Conservation (phyloP, 2,113 vertebrate species). For the Erythrocercus mccallii region DNA sequence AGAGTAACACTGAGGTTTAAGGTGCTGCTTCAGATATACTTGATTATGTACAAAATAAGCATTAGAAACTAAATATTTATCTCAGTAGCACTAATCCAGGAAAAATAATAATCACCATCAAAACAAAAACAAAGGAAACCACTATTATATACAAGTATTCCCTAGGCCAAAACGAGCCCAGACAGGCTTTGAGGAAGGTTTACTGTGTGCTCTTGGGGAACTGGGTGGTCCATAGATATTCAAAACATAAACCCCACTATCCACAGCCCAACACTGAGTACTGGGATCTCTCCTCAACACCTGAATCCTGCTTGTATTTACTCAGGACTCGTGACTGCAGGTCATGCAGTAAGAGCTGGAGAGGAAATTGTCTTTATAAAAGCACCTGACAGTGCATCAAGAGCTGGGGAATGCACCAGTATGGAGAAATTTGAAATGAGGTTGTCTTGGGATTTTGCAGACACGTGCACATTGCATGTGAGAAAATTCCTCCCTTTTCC, state of each 20-base stretch:
- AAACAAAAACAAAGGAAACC: slow-evolving; percentile 55
- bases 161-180: background rate
- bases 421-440: background rate
- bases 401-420: background rate
- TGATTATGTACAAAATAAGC: background rate
- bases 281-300: background rate
- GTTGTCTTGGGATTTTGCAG: background rate
- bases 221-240: slow-evolving; percentile 32
- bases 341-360: background rate
- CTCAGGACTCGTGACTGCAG: background rate
- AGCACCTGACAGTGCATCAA: background rate
- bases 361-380: background rate
- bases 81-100: background rate
- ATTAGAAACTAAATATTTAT: slow-evolving; percentile 14
- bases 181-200: slow-evolving; percentile 28
- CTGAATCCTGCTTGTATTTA: background rate
- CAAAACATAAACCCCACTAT: background rate
- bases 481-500: background rate
- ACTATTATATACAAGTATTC: slow-evolving; percentile 26
- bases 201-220: background rate
- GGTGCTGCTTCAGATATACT: background rate
- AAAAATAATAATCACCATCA: background rate
- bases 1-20: background rate
- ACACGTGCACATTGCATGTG: background rate
- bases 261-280: background rate